Evolutionary conservation across 1,140 invertebrate genomes (phyloP), one percentile per base, ranked within the genome.

Genomic region (Goniozus legneri): DNA sequence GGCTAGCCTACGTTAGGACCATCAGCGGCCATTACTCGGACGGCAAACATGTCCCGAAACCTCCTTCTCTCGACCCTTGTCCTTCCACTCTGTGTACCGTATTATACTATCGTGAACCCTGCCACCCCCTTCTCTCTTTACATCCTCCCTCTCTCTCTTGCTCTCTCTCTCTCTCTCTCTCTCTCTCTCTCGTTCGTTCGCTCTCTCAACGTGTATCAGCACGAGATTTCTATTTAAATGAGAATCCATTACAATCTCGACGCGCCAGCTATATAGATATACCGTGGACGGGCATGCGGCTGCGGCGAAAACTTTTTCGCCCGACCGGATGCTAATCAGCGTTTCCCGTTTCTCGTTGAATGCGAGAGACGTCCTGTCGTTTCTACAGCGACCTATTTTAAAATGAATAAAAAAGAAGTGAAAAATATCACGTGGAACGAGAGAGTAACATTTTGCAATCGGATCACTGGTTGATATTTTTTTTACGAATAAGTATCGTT

Each of bases 181-280:
- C n/a, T n/a, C n/a, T n/a, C n/a, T n/a, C n/a, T n/a, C n/a, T 60
- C 50, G 39, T 57, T 54, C 61, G 47, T 59, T 55, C 50, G 47
- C 47, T 50, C 44, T 37, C 40, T 52, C 60, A 54, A 55, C 59
- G 37, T 69, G 65, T 75, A 75, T 76, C 66, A 66, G 60, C 64
- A 69, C 64, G 65, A 76, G 72, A 76, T 75, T 75, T 74, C 69
- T 75, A 75, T 75, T 76, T 75, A 76, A 76, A 76, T 76, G 71
- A 76, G 69, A 61, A 56, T 63, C 69, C 71, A 75, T 76, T 75
- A 75, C 53, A 61, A 59, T 59, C 56, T 61, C 41, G 45, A 59
- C 50, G n/a, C n/a, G n/a, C n/a, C n/a, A n/a, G n/a, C n/a, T n/a
- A n/a, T n/a, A n/a, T n/a, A n/a, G n/a, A n/a, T n/a, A n/a, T n/a